These are phyloP conservation scores for Conomelus anceps DNA, from an alignment of 2,888 invertebrate species.

Conservation along the genomic window DNA sequence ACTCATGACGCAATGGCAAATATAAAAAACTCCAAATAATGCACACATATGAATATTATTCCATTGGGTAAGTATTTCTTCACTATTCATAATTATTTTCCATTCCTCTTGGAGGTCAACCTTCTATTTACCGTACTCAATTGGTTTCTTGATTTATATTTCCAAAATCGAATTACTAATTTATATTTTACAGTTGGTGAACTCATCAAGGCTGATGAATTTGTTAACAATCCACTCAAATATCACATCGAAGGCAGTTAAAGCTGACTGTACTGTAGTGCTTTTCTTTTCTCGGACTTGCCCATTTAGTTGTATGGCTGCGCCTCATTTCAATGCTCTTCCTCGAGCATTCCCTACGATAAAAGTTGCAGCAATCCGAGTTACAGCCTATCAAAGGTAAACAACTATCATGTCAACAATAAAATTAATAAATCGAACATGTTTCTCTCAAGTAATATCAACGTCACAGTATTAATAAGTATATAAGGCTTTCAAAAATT, in stretches of 20 bases:
- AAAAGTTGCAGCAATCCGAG: slow-evolving; percentile 84
- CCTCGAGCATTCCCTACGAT: slow-evolving; percentile 80
- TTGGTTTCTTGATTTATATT: background rate
- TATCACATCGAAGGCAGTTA: slow-evolving; percentile 36
- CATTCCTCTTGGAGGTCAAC: no score
- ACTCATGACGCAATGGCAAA: no score
- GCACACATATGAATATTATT: no score
- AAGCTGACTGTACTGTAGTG: slow-evolving; percentile 66
- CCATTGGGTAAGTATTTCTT: no score
- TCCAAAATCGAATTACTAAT: background rate
- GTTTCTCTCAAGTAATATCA: no score
- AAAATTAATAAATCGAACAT: no score
- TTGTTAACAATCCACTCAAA: slow-evolving; percentile 34
- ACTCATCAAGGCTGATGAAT: slow-evolving; percentile 34
- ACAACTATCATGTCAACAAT: no score
- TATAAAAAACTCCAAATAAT: no score
- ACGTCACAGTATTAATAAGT: no score
- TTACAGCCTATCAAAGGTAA: slow-evolving; percentile 65
- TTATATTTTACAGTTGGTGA: slow-evolving; percentile 34
- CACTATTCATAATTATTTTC: no score
- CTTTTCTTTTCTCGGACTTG: slow-evolving; percentile 87
- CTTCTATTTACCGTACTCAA: no score
- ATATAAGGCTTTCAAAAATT: no score
- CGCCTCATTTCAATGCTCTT: slow-evolving; percentile 84
- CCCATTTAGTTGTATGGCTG: slow-evolving; percentile 82